Evolutionary conservation across 2,797 vertebrate genomes (phyloP).

Genomic region (Lemur catta): DNA sequence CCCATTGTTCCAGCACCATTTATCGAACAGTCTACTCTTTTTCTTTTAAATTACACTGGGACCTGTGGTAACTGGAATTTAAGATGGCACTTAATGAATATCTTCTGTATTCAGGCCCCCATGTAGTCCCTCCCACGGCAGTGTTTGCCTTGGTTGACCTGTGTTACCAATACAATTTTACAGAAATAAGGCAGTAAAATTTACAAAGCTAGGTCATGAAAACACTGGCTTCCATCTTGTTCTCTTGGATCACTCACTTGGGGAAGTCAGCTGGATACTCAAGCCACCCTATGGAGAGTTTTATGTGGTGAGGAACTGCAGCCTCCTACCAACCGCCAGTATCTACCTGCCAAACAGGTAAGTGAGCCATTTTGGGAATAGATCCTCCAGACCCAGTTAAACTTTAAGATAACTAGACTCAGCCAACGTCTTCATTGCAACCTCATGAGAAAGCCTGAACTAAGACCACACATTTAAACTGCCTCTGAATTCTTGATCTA

Average conservation of each 20-base stretch:
- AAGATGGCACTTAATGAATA: background rate
- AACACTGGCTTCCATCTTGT: background rate
- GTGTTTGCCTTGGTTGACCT: background rate
- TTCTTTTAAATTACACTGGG: background rate
- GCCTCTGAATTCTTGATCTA: background rate
- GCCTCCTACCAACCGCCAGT: background rate
- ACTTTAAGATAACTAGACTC: background rate
- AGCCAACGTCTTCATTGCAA: background rate
- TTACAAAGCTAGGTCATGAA: background rate
- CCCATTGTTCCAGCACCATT: background rate
- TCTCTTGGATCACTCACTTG: background rate
- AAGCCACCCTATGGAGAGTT: background rate
- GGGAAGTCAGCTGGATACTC: background rate
- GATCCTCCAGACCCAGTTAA: background rate
- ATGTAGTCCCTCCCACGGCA: background rate
- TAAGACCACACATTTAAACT: background rate
- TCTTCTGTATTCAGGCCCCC: background rate
- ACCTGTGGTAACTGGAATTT: background rate
- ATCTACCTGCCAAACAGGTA: background rate
- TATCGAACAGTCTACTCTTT: background rate
- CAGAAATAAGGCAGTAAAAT: background rate
- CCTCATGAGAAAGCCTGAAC: background rate
- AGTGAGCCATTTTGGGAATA: background rate
- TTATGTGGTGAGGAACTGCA: background rate
- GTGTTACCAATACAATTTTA: background rate